Conservation (phyloP, 2,888 invertebrate genomes). For the Anarsia innoxiella region DNA sequence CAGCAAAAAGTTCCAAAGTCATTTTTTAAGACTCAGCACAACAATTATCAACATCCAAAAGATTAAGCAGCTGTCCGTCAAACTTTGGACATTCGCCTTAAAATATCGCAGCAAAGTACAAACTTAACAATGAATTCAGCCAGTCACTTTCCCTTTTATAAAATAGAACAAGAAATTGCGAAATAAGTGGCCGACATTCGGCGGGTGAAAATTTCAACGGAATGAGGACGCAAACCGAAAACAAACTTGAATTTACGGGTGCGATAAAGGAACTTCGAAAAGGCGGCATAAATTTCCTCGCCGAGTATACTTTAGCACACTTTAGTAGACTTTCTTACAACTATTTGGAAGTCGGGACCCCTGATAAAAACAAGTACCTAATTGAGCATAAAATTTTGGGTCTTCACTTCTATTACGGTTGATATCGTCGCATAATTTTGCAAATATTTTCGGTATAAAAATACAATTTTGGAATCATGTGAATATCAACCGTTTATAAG, state of each 20-base stretch:
- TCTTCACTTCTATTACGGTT: no score
- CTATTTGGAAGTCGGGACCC: constrained; percentile 20
- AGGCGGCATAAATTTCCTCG: constrained; percentile 55
- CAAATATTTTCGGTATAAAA: no score
- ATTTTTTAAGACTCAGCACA: no score
- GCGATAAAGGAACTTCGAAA: constrained; percentile 59
- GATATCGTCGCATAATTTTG: no score
- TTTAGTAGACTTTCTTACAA: no score
- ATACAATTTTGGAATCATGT: no score
- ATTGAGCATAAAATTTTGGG: not conserved
- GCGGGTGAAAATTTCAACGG: constrained; percentile 23
- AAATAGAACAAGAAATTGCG: constrained; percentile 33
- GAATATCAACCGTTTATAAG: no score
- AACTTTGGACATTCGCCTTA: constrained; percentile 9
- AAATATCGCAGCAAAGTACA: constrained; percentile 29
- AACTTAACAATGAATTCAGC: constrained; percentile 24
- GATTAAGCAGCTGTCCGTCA: constrained; percentile 2
- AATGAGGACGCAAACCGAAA: constrained; percentile 35
- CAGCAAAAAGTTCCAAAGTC: no score
- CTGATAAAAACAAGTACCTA: constrained; percentile 8
- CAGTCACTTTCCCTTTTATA: constrained; percentile 47
- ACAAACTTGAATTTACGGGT: constrained; percentile 60
- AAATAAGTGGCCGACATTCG: constrained; percentile 28
- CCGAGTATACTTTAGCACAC: constrained; percentile 32
- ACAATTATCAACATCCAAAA: no score